phyloP scores from a whole-genome alignment of 2,113 vertebrate species.

The Phalacrocorax carbo region DNA sequence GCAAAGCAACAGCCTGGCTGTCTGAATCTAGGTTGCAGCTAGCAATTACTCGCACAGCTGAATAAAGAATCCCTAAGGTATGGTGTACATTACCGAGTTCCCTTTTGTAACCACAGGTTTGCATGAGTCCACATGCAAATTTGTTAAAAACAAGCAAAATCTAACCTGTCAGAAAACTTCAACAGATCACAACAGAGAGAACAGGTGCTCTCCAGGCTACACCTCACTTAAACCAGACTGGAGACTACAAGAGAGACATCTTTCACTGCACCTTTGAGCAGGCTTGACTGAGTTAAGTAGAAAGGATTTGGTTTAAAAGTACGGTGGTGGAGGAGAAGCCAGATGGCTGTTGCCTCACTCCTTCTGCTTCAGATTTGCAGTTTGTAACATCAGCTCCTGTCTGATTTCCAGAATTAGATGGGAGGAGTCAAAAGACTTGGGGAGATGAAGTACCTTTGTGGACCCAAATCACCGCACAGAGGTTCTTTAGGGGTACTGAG shows the following conservation, averaged over 20 bases:
- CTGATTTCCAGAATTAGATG: neutral
- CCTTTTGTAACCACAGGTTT: neutral
- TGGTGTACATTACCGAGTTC: neutral
- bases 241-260: neutral
- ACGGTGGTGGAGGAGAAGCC: neutral
- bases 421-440: neutral
- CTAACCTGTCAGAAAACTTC: neutral
- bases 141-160: neutral
- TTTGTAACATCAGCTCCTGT: neutral
- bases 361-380: neutral
- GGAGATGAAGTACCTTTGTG: neutral
- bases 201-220: neutral
- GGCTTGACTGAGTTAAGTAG: neutral
- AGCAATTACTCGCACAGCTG: neutral
- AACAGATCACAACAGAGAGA: neutral
- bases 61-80: neutral
- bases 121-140: neutral
- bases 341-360: neutral
- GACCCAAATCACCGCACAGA: neutral
- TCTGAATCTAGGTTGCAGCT: neutral
- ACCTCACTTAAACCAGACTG: neutral
- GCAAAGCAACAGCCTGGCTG: neutral
- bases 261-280: neutral
- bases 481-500: neutral
- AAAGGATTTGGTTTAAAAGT: neutral